Percentiles rank a stretch among this genome's conserved stretches.
These are phyloP conservation scores for Anas bahamensis DNA, from an alignment of 2,797 vertebrate genomes.

Conservation along the genomic window DNA sequence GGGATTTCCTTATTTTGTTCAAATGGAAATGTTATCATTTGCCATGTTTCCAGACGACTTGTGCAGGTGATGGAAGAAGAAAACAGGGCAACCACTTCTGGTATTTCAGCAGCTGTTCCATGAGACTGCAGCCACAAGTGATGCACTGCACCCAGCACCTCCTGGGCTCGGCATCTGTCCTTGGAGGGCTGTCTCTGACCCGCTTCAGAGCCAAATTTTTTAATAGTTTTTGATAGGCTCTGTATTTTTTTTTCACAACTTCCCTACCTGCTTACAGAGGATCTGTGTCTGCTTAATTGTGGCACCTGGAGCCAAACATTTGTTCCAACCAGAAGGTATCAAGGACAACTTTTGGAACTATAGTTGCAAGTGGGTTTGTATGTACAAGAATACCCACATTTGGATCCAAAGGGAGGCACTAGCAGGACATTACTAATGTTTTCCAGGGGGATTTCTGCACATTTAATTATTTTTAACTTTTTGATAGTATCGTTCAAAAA, in stretches of 20 bases:
- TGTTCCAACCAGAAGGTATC: neutral
- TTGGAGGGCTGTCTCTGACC: neutral
- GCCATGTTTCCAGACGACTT: conserved; percentile 12
- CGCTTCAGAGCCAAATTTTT: neutral
- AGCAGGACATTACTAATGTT: neutral
- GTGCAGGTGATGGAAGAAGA: neutral
- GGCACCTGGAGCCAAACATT: neutral
- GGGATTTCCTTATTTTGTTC: neutral
- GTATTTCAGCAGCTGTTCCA: neutral
- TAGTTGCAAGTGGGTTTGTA: neutral
- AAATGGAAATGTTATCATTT: neutral
- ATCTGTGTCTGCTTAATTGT: neutral
- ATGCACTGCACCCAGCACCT: fast-evolving
- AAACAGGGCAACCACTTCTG: neutral
- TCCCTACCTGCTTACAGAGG: neutral
- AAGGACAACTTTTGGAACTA: neutral
- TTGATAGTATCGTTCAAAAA: neutral
- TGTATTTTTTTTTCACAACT: neutral
- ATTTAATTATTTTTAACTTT: neutral
- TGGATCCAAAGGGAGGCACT: neutral
- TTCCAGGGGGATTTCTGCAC: neutral
- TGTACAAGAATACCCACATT: neutral
- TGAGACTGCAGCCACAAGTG: neutral
- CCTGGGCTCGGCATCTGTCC: neutral
- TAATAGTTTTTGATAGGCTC: neutral